phyloP scores from a whole-genome alignment of 2,797 vertebrate species.

The Crocidura indochinensis region DNA sequence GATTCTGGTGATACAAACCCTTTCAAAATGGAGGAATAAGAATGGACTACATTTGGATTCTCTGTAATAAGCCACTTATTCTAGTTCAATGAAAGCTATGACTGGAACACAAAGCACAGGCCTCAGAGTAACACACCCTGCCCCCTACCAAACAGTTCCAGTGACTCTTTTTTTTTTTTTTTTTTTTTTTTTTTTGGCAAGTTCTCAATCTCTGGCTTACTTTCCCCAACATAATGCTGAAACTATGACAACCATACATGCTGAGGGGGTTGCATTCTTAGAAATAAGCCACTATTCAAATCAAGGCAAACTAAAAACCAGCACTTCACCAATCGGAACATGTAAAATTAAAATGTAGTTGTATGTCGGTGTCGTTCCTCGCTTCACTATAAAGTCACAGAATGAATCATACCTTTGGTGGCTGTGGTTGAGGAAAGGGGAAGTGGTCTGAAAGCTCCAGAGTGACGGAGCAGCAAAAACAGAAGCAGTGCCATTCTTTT shows the following conservation, averaged over 20 bases:
- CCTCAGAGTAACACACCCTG: not conserved
- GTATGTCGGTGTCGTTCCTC: not conserved
- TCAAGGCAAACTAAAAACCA: not conserved
- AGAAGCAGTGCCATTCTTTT: accelerated
- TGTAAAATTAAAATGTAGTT: not conserved
- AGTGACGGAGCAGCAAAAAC: not conserved
- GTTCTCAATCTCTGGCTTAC: constrained; percentile 46
- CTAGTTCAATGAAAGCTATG: accelerated
- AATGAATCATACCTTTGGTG: not conserved
- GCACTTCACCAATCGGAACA: not conserved
- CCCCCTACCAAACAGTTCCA: not conserved
- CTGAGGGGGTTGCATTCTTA: constrained; percentile 60
- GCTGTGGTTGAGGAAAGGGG: not conserved
- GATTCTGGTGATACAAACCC: not conserved
- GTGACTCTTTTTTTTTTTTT: constrained; percentile 65
- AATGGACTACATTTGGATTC: not conserved
- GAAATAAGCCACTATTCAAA: constrained; percentile 40
- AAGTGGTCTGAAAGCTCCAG: not conserved
- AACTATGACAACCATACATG: constrained; percentile 69
- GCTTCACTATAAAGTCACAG: not conserved
- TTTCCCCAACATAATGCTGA: constrained; percentile 2
- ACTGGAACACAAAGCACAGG: not conserved
- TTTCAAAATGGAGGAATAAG: not conserved
- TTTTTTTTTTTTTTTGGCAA: constrained; percentile 57
- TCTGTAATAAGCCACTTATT: not conserved